Percentiles rank a stretch among this genome's conserved stretches.
These are phyloP conservation scores for Cerastis rubricosa DNA, from an alignment of 2,888 invertebrate genomes.

Conservation along the genomic window DNA sequence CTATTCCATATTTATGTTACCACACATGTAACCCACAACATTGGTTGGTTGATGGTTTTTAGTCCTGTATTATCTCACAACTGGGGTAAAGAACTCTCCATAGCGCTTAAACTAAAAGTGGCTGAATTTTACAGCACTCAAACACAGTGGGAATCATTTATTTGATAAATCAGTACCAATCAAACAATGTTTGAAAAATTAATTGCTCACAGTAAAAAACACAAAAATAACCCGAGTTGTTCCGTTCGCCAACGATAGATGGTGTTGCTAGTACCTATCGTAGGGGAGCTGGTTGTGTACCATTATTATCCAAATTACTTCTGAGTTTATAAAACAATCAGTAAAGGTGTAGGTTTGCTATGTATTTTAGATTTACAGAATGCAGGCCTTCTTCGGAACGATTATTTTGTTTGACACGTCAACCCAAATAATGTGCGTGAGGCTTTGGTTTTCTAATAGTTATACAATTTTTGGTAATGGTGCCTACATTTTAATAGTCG, in stretches of 20 bases:
- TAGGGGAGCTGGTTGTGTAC: not conserved
- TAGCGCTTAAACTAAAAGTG: not conserved
- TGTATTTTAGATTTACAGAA: not conserved
- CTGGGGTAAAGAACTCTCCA: not conserved
- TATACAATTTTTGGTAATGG: not conserved
- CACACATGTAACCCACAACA: too few relatives aligned
- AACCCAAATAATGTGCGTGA: not conserved
- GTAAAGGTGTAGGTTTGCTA: not conserved
- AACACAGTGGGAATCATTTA: not conserved
- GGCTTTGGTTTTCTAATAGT: not conserved
- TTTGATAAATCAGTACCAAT: not conserved
- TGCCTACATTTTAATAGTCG: not conserved
- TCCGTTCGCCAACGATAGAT: not conserved
- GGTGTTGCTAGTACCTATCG: not conserved
- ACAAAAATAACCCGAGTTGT: not conserved
- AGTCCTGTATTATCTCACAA: not conserved
- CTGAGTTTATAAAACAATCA: not conserved
- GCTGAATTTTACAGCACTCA: not conserved
- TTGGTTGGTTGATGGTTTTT: too few relatives aligned
- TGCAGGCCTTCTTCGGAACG: not conserved
- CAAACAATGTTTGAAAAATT: too few relatives aligned
- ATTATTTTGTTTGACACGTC: not conserved
- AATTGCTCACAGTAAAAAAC: not conserved
- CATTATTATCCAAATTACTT: not conserved
- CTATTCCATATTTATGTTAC: too few relatives aligned